A percentile compares a stretch with the other conserved stretches of the same genome.
These are phyloP conservation scores for Eurosta solidaginis DNA, from an alignment of 1,140 invertebrate genomes.

Conservation along the genomic window DNA sequence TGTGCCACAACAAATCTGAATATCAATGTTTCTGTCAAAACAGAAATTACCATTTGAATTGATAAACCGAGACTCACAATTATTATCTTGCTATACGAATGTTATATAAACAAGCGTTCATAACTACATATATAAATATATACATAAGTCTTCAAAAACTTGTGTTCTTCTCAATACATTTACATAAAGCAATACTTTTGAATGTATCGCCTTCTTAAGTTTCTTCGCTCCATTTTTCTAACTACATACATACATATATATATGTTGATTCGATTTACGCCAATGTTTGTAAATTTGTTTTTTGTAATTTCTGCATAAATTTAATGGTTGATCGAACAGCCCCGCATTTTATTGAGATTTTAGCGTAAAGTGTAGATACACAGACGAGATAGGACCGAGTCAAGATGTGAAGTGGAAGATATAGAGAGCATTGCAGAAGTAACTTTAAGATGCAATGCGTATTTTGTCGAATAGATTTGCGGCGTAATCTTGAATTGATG, in stretches of 20 bases:
- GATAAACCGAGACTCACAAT: background rate
- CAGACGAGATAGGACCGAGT: background rate
- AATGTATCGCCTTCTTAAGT: background rate
- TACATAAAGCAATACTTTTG: too few species aligned
- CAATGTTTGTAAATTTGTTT: background rate
- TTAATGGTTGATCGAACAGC: background rate
- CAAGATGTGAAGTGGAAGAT: background rate
- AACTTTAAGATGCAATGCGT: background rate
- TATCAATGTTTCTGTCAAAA: constrained; percentile 31
- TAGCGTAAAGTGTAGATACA: background rate
- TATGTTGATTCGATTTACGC: too few species aligned
- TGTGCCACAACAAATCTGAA: constrained; percentile 28
- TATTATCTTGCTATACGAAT: background rate
- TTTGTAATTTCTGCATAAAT: constrained; percentile 21
- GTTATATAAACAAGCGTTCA: too few species aligned
- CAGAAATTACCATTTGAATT: constrained; percentile 23
- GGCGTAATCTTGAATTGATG: constrained; percentile 3
- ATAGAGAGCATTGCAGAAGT: background rate
- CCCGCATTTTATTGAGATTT: background rate
- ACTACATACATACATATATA: background rate
- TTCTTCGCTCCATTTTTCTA: background rate
- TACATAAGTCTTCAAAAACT: background rate
- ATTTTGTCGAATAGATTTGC: constrained; percentile 2
- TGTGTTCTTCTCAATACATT: background rate
- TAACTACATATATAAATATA: too few species aligned